A percentile compares a stretch with the other conserved stretches of the same genome.
These are phyloP conservation scores for Redunca redunca DNA, from an alignment of 2,113 vertebrate genomes.

Conservation along the genomic window DNA sequence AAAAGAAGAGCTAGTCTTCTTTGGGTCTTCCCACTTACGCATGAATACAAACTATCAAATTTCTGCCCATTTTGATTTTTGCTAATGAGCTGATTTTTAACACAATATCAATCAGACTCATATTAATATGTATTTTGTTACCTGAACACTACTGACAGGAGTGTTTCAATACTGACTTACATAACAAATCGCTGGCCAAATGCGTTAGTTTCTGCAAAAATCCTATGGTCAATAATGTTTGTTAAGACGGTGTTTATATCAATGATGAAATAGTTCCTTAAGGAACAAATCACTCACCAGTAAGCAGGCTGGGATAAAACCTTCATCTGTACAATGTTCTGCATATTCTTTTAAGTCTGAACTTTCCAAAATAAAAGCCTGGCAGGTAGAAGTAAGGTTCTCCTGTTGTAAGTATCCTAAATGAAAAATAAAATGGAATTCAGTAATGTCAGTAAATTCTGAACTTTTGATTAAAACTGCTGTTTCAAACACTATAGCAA, in stretches of 20 bases:
- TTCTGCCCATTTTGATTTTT: background rate
- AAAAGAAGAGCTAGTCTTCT: background rate
- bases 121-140: background rate
- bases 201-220: background rate
- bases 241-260: background rate
- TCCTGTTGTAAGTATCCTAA: slow-evolving; percentile 97
- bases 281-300: slow-evolving; percentile 85
- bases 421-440: slow-evolving; percentile 50
- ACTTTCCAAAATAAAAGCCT: slow-evolving; percentile 93
- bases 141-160: background rate
- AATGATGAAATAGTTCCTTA: background rate
- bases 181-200: background rate
- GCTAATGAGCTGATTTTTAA: background rate
- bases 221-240: background rate
- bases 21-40: background rate
- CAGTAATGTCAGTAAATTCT: background rate
- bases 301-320: slow-evolving; percentile 93
- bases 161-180: background rate
- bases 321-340: slow-evolving; percentile 93
- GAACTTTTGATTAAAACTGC: background rate
- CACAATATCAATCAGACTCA: background rate
- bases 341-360: slow-evolving; percentile 97
- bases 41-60: background rate
- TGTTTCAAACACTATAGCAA: background rate
- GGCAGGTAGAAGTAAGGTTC: slow-evolving; percentile 90